Percentiles rank a stretch among this genome's conserved stretches.
These are phyloP conservation scores for Eciton burchellii DNA, from an alignment of 1,140 invertebrate species.

Conservation along the genomic window DNA sequence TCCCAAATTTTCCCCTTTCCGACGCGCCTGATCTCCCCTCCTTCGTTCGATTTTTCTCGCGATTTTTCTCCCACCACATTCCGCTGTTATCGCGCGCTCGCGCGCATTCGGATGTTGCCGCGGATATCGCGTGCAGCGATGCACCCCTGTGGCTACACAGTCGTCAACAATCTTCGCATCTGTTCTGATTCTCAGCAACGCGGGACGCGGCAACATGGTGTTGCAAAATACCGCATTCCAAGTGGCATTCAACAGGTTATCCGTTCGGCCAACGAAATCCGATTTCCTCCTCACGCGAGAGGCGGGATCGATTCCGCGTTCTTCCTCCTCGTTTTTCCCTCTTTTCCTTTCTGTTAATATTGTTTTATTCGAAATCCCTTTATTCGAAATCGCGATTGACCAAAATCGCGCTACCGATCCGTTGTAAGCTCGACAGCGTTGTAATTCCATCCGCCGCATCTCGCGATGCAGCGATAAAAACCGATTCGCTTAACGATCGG, in stretches of 20 bases:
- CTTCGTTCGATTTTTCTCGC: background rate
- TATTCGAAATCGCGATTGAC: background rate
- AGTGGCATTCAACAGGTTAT: slow-evolving; percentile 55
- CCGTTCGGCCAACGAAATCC: slow-evolving; percentile 3
- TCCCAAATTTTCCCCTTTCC: no score
- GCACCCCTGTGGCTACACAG: background rate
- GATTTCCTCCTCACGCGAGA: background rate
- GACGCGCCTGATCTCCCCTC: no score
- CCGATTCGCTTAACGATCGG: slow-evolving; percentile 16
- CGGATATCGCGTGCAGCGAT: background rate
- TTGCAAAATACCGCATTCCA: slow-evolving; percentile 6
- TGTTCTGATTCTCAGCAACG: slow-evolving; percentile 23
- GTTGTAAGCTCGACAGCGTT: background rate
- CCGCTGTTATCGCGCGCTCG: background rate
- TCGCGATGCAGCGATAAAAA: background rate
- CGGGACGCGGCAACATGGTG: slow-evolving; percentile 15
- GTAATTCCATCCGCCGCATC: slow-evolving; percentile 9
- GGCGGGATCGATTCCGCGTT: background rate
- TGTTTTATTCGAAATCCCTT: no score
- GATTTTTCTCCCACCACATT: background rate
- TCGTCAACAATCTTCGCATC: slow-evolving; percentile 21
- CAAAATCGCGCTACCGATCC: background rate
- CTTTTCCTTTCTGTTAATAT: no score
- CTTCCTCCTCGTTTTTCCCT: background rate
- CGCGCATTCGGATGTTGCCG: background rate